phyloP scores from a whole-genome alignment of 1,140 invertebrate genomes.

The Mycetomoellerius zeteki region DNA sequence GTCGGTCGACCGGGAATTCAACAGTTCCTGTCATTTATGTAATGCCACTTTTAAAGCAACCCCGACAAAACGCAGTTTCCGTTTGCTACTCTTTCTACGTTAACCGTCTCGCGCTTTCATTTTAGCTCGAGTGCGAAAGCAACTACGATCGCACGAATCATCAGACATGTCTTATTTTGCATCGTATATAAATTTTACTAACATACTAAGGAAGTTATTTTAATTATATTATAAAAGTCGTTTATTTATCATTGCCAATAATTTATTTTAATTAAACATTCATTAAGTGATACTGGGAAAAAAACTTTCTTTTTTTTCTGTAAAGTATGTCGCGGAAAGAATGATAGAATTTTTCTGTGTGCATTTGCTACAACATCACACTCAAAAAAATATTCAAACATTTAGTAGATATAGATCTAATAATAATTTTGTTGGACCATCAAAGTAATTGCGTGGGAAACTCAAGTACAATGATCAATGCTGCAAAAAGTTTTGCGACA shows the following conservation, averaged over 20 bases:
- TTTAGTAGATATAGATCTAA: no score
- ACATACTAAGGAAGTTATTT: neutral
- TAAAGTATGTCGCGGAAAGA: neutral
- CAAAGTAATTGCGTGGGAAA: no score
- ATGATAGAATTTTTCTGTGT: no score
- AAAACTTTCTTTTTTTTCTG: neutral
- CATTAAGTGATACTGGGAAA: neutral
- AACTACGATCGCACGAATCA: neutral
- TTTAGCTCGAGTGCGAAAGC: neutral
- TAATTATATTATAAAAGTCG: neutral
- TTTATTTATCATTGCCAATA: neutral
- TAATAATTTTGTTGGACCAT: no score
- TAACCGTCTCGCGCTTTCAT: neutral
- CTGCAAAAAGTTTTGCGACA: no score
- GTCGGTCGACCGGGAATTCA: constrained; percentile 33
- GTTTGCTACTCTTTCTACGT: neutral
- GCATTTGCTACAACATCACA: no score
- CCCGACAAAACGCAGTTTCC: neutral
- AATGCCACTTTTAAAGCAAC: constrained; percentile 19
- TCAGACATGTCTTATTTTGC: neutral
- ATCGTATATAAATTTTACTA: neutral
- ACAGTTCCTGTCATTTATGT: constrained; percentile 59
- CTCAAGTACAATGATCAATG: no score
- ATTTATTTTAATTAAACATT: constrained; percentile 9
- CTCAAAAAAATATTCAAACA: no score